phyloP scores from a whole-genome alignment of 2,888 invertebrate genomes.

The Patella depressa region DNA sequence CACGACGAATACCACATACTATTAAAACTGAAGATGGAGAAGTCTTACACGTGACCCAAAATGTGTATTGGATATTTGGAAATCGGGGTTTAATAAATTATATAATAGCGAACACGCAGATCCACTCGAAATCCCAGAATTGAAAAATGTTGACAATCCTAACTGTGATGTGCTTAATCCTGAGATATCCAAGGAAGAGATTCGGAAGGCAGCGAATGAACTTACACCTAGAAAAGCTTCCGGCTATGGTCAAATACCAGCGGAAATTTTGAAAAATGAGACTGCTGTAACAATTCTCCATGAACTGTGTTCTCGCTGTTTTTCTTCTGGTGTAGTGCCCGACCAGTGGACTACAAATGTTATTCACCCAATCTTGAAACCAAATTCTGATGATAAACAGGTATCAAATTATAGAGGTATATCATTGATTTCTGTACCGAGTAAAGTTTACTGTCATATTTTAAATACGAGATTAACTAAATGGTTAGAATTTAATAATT shows the following conservation, averaged over 20 bases:
- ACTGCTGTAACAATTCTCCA: conserved; percentile 27
- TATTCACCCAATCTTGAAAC: background rate
- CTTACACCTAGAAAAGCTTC: conserved; percentile 26
- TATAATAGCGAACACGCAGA: background rate
- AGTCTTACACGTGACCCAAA: background rate
- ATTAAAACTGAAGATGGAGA: background rate
- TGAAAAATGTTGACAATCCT: background rate
- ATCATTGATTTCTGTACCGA: background rate
- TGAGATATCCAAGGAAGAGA: conserved; percentile 25
- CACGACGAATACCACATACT: background rate
- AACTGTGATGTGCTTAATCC: conserved; percentile 10
- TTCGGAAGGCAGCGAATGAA: conserved; percentile 21
- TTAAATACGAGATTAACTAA: too few relatives aligned
- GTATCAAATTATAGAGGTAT: background rate
- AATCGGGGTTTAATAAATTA: background rate
- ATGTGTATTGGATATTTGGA: background rate
- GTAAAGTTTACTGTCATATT: too few relatives aligned
- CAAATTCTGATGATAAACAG: background rate
- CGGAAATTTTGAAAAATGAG: conserved; percentile 24
- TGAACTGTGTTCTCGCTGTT: conserved; percentile 26
- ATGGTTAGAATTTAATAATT: too few relatives aligned
- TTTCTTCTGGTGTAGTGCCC: background rate
- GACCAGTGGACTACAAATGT: background rate
- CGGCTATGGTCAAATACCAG: conserved; percentile 24
- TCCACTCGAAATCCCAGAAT: background rate